Base-by-base conservation (phyloP, 2,113 vertebrate species). In the Scomber japonicus region DNA sequence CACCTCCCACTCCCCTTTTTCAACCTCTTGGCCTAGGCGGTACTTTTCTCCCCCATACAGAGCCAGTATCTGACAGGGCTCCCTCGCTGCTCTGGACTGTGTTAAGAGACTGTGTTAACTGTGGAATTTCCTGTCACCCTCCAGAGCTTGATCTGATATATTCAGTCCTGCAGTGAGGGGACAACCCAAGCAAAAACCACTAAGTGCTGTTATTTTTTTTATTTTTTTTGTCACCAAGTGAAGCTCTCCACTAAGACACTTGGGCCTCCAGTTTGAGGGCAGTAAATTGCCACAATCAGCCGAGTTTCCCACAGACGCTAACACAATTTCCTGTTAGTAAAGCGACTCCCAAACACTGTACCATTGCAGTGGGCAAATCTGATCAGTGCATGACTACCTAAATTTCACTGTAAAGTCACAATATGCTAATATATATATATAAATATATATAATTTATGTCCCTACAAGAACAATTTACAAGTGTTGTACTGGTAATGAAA, bases 131-230 rank as follows among this genome's bases (percentile, higher is more conserved):
- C 89, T 55, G 78, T 91, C 81, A 87, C 88, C 81, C 83, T 93
- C 71, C 66, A 54, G 57, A 71, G 78, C 78, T 66, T 83, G 54
- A 89, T 89, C 75, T 65, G 70, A 87, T 87, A 59, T 55, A 35
- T 84, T 59, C 50, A 44, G 65, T 14, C 65, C 61, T 88, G 68
- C 79, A 74, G 66, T 51, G 51, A 89, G 60, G 77, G 81, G 69
- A 75, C 69, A 79, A 78, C 70, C 78, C 60, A 82, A 86, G 60
- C 69, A 89, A 94, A 92, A 93, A 94, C 91, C 92, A 94, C 94
- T 92, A 94, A 92, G 92, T 95, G 93, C 92, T 92, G 84, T 88
- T 89, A 57, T 85, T 76, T 73, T 76, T 73, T 63, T 54, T 11
- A 13, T 72, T 11, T 50, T 44, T 65, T 59, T 35, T 66, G 48